Evolutionary conservation across 2,113 vertebrate species (phyloP), one percentile per base, ranked within the genome.

Genomic region (Ariopsis seemanni): DNA sequence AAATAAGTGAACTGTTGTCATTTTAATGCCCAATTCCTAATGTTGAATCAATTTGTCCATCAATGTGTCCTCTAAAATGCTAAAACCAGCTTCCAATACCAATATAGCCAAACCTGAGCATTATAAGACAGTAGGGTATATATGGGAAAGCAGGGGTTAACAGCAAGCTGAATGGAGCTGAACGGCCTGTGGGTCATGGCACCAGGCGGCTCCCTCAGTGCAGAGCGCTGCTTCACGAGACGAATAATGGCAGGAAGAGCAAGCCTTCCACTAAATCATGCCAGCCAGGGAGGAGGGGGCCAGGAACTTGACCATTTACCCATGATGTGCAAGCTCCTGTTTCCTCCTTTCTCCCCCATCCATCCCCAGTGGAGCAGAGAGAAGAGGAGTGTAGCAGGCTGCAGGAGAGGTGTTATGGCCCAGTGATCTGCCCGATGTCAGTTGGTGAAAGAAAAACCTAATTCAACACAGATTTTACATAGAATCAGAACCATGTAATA

Each of bases 231-330:
- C 93, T 91, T 91, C 71, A 71, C 89, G 93, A 95, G 95, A 92
- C 91, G 87, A 95, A 96, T 93, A 95, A 94, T 95, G 92, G 91
- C 93, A 92, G 93, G 93, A 95, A 95, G 92, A 86, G 27, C 90
- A 91, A 82, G 86, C 93, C 93, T 89, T 42, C 90, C 15, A 90
- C 91, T 94, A 94, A 95, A 95, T 95, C 93, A 92, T 91, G 91
- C 88, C 93, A 90, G 92, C 91, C 93, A 91, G 82, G 83, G 87
- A 82, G 88, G 91, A 88, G 84, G 88, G 89, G 88, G 92, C 94
- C 92, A 93, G 89, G 91, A 93, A 91, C 91, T 92, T 92, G 92
- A 94, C 93, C 91, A 92, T 95, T 95, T 92, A 80, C 91, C 78
- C 91, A 86, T 60, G 85, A 93, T 93, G 92, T 90, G 91, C 91